Evolutionary conservation across 64 coral and sea anemone species (phyloP).

Genomic region (Dendronephthya gigantea): DNA sequence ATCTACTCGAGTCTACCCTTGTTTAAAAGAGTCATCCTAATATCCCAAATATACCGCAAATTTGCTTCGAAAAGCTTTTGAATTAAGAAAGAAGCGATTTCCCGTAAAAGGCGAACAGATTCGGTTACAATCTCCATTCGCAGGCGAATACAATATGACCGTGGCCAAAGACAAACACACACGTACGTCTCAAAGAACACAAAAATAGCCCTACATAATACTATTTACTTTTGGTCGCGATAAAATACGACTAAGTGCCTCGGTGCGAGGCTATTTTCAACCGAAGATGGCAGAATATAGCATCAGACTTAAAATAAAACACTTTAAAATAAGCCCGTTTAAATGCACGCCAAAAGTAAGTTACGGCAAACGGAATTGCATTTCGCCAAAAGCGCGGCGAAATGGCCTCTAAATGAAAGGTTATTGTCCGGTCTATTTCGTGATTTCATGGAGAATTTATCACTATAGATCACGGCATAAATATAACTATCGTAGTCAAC

Average conservation of each 20-base stretch:
- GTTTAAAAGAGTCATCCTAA: not conserved
- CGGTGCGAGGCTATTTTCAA: not conserved
- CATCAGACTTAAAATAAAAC: constrained; percentile 38
- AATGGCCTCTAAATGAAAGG: not conserved
- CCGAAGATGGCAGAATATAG: constrained; percentile 48
- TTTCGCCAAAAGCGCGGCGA: not conserved
- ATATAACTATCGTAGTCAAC: not conserved
- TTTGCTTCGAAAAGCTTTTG: not conserved
- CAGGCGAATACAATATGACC: not conserved
- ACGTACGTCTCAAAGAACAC: not conserved
- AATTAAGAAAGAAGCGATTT: not conserved
- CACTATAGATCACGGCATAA: not conserved
- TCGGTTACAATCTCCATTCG: not conserved
- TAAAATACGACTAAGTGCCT: not conserved
- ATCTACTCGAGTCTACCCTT: not conserved
- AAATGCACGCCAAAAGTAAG: not conserved
- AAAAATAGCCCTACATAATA: not conserved
- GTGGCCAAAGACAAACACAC: too few relatives aligned
- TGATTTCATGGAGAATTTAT: not conserved
- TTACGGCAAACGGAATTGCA: constrained; percentile 5
- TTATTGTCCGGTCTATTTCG: not conserved
- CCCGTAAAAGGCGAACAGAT: not conserved
- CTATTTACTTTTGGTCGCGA: not conserved
- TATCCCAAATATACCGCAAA: not conserved
- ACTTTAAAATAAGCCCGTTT: constrained; percentile 11